These are phyloP conservation scores for Seladonia tumulorum DNA, from an alignment of 2,888 invertebrate genomes.

Conservation along the genomic window DNA sequence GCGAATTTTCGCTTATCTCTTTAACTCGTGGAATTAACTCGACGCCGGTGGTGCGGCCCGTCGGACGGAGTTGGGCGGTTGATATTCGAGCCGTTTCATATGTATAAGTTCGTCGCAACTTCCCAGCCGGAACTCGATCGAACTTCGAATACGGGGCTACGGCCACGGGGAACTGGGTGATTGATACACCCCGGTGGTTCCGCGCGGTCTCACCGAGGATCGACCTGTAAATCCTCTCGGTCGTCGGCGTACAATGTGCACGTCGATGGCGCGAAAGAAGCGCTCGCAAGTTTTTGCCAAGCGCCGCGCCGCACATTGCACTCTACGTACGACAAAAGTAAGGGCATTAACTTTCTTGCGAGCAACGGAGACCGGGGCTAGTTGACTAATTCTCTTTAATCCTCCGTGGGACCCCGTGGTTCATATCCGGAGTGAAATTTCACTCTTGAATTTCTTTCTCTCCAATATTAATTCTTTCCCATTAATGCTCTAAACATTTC, in stretches of 20 bases:
- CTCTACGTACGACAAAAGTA: not conserved
- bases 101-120: slow-evolving; percentile 58
- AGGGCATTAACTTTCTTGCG: not conserved
- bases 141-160: slow-evolving; percentile 48
- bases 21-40: slow-evolving; percentile 51
- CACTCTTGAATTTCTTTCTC: not conserved
- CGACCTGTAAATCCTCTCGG: slow-evolving; percentile 46
- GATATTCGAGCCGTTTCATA: slow-evolving; percentile 57
- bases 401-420: not conserved
- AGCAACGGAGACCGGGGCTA: not conserved
- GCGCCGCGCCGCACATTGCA: not conserved
- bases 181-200: slow-evolving; percentile 64
- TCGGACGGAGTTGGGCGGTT: slow-evolving; percentile 8
- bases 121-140: slow-evolving; percentile 21
- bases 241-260: slow-evolving; percentile 25
- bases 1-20: slow-evolving; percentile 36
- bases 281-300: slow-evolving; percentile 1
- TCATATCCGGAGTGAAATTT: not conserved
- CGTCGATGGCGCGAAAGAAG: slow-evolving; percentile 22
- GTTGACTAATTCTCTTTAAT: not conserved
- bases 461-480: not conserved
- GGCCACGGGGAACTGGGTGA: slow-evolving; percentile 41
- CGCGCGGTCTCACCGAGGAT: slow-evolving; percentile 37
- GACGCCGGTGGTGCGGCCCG: not conserved
- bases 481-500: not conserved